Conservation (phyloP, 1,140 invertebrate species). For the Papilio machaon region DNA sequence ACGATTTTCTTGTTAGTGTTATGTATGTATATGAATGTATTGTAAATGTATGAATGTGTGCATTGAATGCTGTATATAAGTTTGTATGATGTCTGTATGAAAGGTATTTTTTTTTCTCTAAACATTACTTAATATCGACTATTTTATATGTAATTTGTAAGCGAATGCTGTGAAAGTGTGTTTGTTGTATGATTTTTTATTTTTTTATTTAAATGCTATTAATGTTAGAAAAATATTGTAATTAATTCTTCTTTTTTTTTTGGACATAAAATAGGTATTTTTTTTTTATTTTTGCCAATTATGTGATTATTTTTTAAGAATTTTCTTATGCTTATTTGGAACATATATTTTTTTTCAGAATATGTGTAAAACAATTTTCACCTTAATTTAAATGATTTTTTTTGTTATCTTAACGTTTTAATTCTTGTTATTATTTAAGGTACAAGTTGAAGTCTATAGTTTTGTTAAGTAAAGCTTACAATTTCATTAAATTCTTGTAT, state of each 20-base stretch:
- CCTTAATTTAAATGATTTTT: background rate
- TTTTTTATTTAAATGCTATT: too few species aligned
- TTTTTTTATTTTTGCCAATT: too few species aligned
- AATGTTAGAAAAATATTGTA: too few species aligned
- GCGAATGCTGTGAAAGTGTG: too few species aligned
- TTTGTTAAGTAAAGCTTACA: background rate
- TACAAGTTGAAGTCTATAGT: background rate
- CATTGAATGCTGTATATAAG: constrained; percentile 34
- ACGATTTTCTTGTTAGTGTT: too few species aligned
- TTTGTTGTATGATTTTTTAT: background rate
- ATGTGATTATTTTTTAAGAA: too few species aligned
- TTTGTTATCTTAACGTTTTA: background rate
- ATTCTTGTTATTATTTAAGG: background rate
- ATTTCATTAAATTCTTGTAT: background rate
- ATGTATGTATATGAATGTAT: background rate
- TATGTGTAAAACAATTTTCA: too few species aligned
- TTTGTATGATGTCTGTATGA: constrained; percentile 3
- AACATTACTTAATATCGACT: background rate
- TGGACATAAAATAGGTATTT: too few species aligned
- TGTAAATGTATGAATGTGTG: constrained; percentile 13
- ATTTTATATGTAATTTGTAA: background rate
- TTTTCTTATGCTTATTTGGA: too few species aligned
- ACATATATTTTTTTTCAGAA: too few species aligned
- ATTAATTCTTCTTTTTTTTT: too few species aligned
- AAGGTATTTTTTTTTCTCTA: background rate